Evolutionary conservation across 2,888 invertebrate genomes (phyloP), one percentile per base, ranked within the genome.

Genomic region (Yponomeuta evonymella): DNA sequence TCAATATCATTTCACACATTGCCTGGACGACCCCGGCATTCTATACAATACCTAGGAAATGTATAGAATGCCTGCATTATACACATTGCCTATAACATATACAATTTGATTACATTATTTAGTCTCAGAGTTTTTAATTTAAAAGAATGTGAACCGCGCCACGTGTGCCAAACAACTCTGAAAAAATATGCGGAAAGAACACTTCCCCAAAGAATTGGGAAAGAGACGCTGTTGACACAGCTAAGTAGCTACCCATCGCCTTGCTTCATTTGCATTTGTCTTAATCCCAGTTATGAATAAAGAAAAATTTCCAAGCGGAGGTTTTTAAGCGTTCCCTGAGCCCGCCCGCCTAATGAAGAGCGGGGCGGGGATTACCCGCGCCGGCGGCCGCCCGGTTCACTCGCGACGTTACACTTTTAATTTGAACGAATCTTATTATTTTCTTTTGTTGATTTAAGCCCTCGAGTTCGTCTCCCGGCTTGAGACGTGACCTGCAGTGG

Each of bases 381-480:
- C 79, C 78, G 84, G 85, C 84, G 85, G 86, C 89, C 89, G 43
- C 43, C 43, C 43, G 43, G 43, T 43, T 43, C 43, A 43, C 43
- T 8, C 43, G 86, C 90, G 90, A 91, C 91, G 89, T 94, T 94
- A 94, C 94, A 94, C 94, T 94, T 94, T 94, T 94, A 94, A 94
- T 94, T 94, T 94, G 94, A 94, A 94, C 90, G 94, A 94, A 94
- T 94, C 94, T 94, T 94, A 94, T 94, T 94, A 93, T 93, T 92
- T 92, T 92, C 92, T 93, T 93, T 93, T 94, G 94, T 94, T 94
- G 94, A 94, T 94, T 94, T 94, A 94, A 93, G 94, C 94, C 92
- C 93, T 90, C 88, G 86, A 43, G 89, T 84, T 83, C 88, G 87
- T 89, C 90, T 65, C 92, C 93, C 92, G 88, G 86, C 86, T 85